phyloP scores from a whole-genome alignment of 2,113 vertebrate species.

The Acanthisitta chloris region DNA sequence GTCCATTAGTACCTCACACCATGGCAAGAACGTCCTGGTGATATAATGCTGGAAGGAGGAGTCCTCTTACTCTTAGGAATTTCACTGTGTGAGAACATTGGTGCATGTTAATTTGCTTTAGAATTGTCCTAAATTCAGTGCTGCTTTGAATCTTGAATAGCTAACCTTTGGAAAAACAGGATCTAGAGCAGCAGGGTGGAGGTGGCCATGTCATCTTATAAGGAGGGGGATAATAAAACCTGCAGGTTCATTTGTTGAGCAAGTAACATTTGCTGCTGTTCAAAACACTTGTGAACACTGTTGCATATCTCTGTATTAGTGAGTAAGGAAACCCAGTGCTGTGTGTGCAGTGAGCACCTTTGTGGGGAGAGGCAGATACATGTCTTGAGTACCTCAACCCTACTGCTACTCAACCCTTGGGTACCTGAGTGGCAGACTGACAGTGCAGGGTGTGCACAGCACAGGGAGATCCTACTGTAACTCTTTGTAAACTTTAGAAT shows the following conservation, averaged over 20 bases:
- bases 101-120: neutral
- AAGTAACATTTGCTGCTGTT: neutral
- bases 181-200: neutral
- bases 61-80: neutral
- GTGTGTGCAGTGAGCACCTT: accelerated
- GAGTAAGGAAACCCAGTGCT: neutral
- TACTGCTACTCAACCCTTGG: no score
- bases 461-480: neutral
- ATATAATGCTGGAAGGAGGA: neutral
- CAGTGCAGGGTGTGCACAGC: neutral
- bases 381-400: neutral
- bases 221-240: neutral
- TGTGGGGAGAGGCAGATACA: neutral
- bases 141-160: neutral
- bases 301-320: neutral
- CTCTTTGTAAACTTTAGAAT: neutral
- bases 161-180: neutral
- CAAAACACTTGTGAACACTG: neutral
- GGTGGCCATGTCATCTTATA: neutral
- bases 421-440: neutral
- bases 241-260: neutral
- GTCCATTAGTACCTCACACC: neutral
- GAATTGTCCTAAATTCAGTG: neutral
- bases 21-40: accelerated
- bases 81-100: neutral